Evolutionary conservation across 2,113 vertebrate species (phyloP), one percentile per base, ranked within the genome.

Genomic region (Aramus guarauna): DNA sequence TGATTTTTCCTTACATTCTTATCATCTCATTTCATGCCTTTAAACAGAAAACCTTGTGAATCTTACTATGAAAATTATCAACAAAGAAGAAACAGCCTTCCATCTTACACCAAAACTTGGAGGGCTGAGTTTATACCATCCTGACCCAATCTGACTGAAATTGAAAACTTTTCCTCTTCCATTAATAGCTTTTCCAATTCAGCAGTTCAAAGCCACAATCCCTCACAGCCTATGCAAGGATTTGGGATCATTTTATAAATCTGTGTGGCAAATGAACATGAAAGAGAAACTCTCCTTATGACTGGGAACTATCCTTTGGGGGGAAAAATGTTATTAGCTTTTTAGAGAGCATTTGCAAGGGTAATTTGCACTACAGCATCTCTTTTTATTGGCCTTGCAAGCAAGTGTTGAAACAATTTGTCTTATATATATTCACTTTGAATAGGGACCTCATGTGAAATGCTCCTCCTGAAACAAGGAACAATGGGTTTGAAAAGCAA

Each of bases 211-310:
- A 97, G 90, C 78, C 4, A 1, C 94, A 97, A 95, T 95, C 79
- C 91, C 90, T 94, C 80, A 90, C 88, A 92, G 81, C 75, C 92
- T 97, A 84, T 92, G 92, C 92, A 93, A 97, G 92, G 76, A 95
- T 96, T 97, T 94, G 69, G 90, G 94, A 92, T 96, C 85, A 95
- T 94, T 97, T 97, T 92, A 85, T 94, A 96, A 97, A 95, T 96
- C 94, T 95, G 64, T 66, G 91, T 96, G 79, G 95, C 77, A 95
- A 96, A 87, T 60, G 84, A 91, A 97, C 86, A 96, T 60, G 74
- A 96, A 74, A 94, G 62, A 96, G 78, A 91, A 84, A 52, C 52
- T 53, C n/a, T 92, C 85, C 88, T 96, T 87, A 68, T 74, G 67
- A 80, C 75, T 91, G 84, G 72, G 59, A 94, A 93, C 95, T 85